Conservation (phyloP, 1,140 invertebrate genomes). For the Drepana arcuata region DNA sequence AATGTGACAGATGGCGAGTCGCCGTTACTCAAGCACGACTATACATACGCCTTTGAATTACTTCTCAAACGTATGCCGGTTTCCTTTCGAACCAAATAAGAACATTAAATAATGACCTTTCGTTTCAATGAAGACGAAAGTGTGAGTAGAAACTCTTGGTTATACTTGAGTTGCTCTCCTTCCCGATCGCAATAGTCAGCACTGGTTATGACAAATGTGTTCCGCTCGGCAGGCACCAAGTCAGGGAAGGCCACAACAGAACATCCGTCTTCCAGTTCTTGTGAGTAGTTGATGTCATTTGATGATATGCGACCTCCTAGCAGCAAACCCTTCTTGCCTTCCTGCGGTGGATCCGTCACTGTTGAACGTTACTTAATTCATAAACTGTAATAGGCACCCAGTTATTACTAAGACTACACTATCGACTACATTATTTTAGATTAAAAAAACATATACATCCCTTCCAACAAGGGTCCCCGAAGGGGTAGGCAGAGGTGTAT, state of each 20-base stretch:
- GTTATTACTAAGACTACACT: too few relatives aligned
- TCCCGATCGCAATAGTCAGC: constrained; percentile 54
- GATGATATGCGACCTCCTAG: constrained; percentile 50
- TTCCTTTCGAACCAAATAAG: too few relatives aligned
- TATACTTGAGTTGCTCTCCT: constrained; percentile 49
- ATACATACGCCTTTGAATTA: too few relatives aligned
- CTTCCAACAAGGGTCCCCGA: too few relatives aligned
- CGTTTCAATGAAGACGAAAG: constrained; percentile 40
- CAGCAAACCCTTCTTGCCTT: constrained; percentile 44
- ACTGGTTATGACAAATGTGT: constrained; percentile 48
- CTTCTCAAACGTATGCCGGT: too few relatives aligned
- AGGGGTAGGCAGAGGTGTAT: too few relatives aligned
- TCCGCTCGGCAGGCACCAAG: constrained; percentile 29
- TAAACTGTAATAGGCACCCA: too few relatives aligned
- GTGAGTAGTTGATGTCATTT: constrained; percentile 47
- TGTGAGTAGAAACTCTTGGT: constrained; percentile 56
- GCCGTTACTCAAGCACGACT: too few relatives aligned
- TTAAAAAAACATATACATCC: too few relatives aligned
- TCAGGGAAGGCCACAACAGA: constrained; percentile 31
- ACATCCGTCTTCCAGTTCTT: constrained; percentile 52
- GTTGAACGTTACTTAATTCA: too few relatives aligned
- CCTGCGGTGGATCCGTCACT: constrained; percentile 41
- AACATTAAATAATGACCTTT: constrained; percentile 24
- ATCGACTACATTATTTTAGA: too few relatives aligned
- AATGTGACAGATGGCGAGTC: too few relatives aligned